These are phyloP conservation scores for Tympanuchus pallidicinctus DNA, from an alignment of 2,113 vertebrate species.

Conservation along the genomic window DNA sequence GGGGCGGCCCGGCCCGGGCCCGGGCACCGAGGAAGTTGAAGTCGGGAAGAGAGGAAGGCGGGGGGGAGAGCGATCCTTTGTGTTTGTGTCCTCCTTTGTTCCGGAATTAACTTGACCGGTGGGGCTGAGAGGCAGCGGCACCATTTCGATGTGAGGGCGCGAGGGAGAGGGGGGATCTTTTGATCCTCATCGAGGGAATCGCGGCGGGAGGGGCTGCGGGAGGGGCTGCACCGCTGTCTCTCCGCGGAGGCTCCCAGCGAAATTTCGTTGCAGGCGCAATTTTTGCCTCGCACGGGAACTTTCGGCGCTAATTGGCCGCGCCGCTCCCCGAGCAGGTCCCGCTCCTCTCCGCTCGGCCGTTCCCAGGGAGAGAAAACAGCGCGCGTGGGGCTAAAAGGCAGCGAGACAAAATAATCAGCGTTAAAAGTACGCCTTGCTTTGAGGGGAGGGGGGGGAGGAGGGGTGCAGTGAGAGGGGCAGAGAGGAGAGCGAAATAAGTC, in stretches of 20 bases:
- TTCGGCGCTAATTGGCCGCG: conserved; percentile 24
- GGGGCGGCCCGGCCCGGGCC: not conserved
- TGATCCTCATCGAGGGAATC: not conserved
- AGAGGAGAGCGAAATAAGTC: conserved; percentile 46
- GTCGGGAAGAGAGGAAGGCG: not conserved
- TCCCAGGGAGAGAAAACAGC: not conserved
- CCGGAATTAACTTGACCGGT: conserved; percentile 43
- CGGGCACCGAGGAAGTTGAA: not conserved
- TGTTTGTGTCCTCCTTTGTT: conserved; percentile 53
- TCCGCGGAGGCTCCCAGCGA: not conserved
- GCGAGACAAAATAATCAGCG: conserved; percentile 50
- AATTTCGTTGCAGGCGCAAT: conserved; percentile 47
- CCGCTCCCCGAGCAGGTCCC: not conserved
- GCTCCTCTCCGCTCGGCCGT: not conserved
- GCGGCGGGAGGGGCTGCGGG: not conserved
- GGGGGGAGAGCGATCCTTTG: not conserved
- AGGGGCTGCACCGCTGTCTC: not conserved
- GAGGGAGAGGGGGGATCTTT: not conserved
- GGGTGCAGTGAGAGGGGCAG: not conserved
- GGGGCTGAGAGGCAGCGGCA: not conserved
- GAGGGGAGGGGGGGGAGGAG: not conserved
- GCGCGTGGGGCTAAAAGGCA: conserved; percentile 7
- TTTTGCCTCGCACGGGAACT: conserved; percentile 20
- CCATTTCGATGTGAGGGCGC: conserved; percentile 3
- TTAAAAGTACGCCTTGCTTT: conserved; percentile 8